phyloP scores from a whole-genome alignment of 2,888 invertebrate genomes.

The Ectobius pallidus region DNA sequence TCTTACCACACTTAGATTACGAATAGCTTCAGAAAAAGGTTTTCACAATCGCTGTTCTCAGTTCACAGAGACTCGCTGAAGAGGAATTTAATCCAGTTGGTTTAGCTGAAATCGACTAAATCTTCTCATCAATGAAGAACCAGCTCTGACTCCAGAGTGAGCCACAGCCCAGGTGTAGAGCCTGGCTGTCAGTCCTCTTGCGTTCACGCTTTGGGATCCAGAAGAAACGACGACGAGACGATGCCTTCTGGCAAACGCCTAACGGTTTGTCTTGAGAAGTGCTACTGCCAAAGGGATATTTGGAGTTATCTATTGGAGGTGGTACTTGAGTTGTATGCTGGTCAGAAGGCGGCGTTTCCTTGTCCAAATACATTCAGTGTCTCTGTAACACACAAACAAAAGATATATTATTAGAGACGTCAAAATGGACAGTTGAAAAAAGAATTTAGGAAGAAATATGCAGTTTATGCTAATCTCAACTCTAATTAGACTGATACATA shows the following conservation, averaged over 20 bases:
- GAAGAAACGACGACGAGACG: slow-evolving; percentile 49
- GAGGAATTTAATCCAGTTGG: too few species aligned
- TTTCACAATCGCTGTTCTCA: too few species aligned
- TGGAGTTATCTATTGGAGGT: neutral
- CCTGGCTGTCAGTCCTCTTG: slow-evolving; percentile 47
- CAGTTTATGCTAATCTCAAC: too few species aligned
- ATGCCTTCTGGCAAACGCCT: slow-evolving; percentile 47
- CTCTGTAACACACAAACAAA: slow-evolving; percentile 24
- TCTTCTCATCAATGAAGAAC: slow-evolving; percentile 5
- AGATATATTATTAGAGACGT: neutral
- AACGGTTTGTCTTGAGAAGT: slow-evolving; percentile 46
- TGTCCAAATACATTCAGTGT: slow-evolving; percentile 45
- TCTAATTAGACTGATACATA: too few species aligned
- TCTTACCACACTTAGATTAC: too few species aligned
- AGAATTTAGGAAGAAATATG: too few species aligned
- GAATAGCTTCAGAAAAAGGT: too few species aligned
- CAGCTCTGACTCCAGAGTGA: neutral
- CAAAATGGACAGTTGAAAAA: too few species aligned
- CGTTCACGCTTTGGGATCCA: slow-evolving; percentile 54
- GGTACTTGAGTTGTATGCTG: neutral
- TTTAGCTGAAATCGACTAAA: too few species aligned
- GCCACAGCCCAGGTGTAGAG: neutral
- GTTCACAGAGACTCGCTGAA: too few species aligned
- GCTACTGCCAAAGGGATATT: neutral
- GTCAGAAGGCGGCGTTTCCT: slow-evolving; percentile 23